Base-by-base conservation (phyloP, 2,113 vertebrate species). In the Tyto alba region DNA sequence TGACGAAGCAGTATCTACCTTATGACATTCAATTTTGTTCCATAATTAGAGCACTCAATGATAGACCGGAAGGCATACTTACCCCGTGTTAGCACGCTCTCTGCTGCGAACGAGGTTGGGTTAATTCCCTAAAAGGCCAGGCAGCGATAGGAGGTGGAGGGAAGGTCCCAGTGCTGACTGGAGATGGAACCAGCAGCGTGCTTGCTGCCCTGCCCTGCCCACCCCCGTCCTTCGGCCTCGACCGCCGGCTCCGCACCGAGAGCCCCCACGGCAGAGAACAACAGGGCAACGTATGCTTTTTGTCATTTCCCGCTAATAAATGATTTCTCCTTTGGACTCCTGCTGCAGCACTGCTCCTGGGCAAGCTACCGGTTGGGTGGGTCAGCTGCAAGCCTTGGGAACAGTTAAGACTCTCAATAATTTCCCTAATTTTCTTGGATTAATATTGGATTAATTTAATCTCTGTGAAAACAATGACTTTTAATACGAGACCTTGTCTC, bases 41-140 rank as follows among this genome's bases (percentile, higher is more conserved):
- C 17, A 60, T 88, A 95, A 95, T 91, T 87, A 85, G 87, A 91
- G 20, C 53, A 59, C 52, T 96, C 93, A 91, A 73, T 97, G 94
- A 95, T 50, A 88, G 81, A 80, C 62, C 78, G 74, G 83, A 89
- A 93, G 89, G 63, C 69, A 57, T 29, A 77, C 78, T 94, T 80
- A 84, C 64, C 82, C 48, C 9, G 9, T 72, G 15, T 66, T 76
- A 89, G 89, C 92, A 82, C 57, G 73, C 77, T 73, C 62, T 79
- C 74, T 85, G 74, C 71, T 90, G 71, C 50, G 73, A 96, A 90
- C 73, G 89, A 89, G 88, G 89, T 68, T 94, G 91, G 40, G 36
- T 75, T 95, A 89, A 93, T 88, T 91, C 36, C 62, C 78, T 88
- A 66, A 62, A 67, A 94, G 88, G 43, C 48, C 0, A 0, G 15